These are phyloP conservation scores for Carettochelys insculpta DNA, from an alignment of 2,113 vertebrate species.

Conservation along the genomic window DNA sequence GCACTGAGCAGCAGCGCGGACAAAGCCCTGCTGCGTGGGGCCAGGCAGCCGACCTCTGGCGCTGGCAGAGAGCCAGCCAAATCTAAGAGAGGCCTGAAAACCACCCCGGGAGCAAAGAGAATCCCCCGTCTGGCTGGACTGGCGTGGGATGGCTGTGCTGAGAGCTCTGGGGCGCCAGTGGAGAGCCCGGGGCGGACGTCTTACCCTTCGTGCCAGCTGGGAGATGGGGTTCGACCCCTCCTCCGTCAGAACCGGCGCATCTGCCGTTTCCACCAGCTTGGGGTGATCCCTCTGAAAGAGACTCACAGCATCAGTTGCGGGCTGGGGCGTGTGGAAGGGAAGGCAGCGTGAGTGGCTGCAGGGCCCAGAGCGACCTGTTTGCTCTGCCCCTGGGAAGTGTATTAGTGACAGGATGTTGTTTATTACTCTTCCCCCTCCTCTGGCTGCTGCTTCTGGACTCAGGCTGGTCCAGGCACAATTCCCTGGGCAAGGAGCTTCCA, in stretches of 20 bases:
- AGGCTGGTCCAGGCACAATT: background rate
- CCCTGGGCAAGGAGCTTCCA: background rate
- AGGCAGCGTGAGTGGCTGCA: background rate
- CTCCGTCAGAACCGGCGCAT: conserved; percentile 46
- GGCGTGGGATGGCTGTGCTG: background rate
- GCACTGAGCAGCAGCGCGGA: too few relatives aligned
- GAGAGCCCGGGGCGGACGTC: background rate
- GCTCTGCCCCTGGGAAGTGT: background rate
- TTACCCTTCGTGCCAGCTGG: conserved; percentile 79
- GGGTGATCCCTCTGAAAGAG: conserved; percentile 71
- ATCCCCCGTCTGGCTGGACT: background rate
- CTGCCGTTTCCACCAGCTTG: conserved; percentile 60
- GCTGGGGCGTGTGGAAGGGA: background rate
- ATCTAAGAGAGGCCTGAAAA: background rate
- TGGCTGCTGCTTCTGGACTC: background rate
- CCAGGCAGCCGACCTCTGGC: too few relatives aligned
- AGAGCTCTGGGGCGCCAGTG: background rate
- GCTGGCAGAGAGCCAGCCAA: background rate
- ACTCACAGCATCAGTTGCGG: background rate
- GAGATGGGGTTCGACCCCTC: conserved; percentile 73
- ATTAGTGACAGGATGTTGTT: background rate
- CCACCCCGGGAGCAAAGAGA: background rate
- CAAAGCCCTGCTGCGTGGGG: too few relatives aligned
- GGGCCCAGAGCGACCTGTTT: background rate
- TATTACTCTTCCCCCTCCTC: background rate